Evolutionary conservation across 2,797 vertebrate genomes (phyloP).

Genomic region (Distichodus sexfasciatus): DNA sequence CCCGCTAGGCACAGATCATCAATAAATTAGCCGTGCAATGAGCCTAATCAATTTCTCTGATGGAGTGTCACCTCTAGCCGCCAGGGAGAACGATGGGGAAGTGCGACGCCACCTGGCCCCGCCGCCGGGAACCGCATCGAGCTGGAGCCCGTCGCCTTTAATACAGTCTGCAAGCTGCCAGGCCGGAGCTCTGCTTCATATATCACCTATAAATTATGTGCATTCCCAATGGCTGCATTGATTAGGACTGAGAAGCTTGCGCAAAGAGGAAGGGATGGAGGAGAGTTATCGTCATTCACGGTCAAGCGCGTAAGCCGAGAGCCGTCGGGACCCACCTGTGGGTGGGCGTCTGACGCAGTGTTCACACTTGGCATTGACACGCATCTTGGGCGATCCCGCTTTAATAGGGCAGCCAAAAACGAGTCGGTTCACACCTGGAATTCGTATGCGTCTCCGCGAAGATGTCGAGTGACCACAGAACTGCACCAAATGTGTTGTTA

Average conservation of each 20-base stretch:
- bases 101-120: conserved; percentile 49
- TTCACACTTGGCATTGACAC: too few species aligned
- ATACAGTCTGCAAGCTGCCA: conserved; percentile 52
- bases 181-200: conserved; percentile 32
- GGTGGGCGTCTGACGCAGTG: conserved; percentile 27
- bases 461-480: too few species aligned
- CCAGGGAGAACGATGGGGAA: conserved; percentile 54
- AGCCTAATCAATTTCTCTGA: conserved; percentile 74
- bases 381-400: too few species aligned
- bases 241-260: conserved; percentile 33
- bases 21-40: conserved; percentile 75
- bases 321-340: conserved; percentile 22
- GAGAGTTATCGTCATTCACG: conserved; percentile 14
- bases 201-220: conserved; percentile 46
- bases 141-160: conserved; percentile 29
- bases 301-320: conserved; percentile 15
- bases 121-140: not conserved
- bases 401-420: too few species aligned
- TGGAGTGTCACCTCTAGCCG: conserved; percentile 75
- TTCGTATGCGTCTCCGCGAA: too few species aligned
- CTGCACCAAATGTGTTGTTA: too few species aligned
- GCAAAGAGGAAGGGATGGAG: conserved; percentile 14
- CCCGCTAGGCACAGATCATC: conserved; percentile 67
- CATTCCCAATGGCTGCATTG: conserved; percentile 41
- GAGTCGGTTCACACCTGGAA: too few species aligned